Base-by-base conservation (phyloP, 2,888 invertebrate genomes). In the Pandemis cinnamomeana region DNA sequence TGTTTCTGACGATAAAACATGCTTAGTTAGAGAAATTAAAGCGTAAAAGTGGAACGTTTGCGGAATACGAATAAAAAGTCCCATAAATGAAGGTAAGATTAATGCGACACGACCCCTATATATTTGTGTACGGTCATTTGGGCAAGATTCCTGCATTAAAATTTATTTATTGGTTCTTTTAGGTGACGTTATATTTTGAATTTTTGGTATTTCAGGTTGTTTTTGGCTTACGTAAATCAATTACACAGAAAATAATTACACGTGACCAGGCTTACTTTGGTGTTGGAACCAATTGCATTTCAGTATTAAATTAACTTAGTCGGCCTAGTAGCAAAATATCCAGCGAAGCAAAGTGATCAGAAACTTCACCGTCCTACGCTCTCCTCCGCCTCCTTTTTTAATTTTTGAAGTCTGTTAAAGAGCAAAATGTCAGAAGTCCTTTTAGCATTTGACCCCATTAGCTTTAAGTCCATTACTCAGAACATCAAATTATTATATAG, bases 151-250 rank as follows among this genome's bases (percentile, higher is more conserved):
- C 86, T 84, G 87, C 85, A 84, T 90, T 87, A 84, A 87, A 89
- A 89, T 89, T 87, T 91, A 91, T 91, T 91, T 91, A 91, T 90
- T 82, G 87, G 83, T 84, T 84, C 87, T 85, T 84, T 87, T 86
- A 87, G 87, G 85, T 87, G 89, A 87, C 87, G 84, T 81, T 81
- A 20, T 58, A 58, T 27, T 27, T 58, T 58, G 11, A 5, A 55
- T 55, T 55, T 58, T 10, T 10, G 11, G 11, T 10, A 27, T 58
- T 2, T 36, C 4, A 36, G 27, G 27, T 27, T 27, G 4, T 58
- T 58, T 27, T 27, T 5, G 11, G 5, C 27, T 15, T 27, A 55
- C 20, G 27, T 8, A 58, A 58, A 27, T 58, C 8, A 51, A 51
- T 48, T 11, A 44, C 1, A 11, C 11, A 48, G 46, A 4, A 48